Conservation (phyloP, 2,113 vertebrate genomes). For the Ammodytes dubius region DNA sequence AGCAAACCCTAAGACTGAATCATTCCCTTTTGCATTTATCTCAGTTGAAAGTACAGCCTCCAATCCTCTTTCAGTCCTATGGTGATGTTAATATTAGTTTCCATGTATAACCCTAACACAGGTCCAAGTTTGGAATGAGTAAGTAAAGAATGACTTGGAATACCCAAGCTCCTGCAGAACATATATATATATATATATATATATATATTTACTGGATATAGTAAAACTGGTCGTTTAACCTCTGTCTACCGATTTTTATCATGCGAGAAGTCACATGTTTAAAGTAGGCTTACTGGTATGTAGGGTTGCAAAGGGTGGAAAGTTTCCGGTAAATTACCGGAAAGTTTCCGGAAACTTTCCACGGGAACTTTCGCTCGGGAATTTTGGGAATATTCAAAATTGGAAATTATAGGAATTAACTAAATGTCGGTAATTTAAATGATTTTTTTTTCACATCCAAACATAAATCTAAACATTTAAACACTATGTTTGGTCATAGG, state of each 20-base stretch:
- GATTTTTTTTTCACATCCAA: no score
- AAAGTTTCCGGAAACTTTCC: no score
- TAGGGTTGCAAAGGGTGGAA: no score
- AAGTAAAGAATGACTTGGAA: constrained; percentile 50
- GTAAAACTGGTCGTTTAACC: constrained; percentile 74
- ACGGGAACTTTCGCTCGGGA: no score
- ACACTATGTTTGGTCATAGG: no score
- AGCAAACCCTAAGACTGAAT: not conserved
- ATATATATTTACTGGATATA: not conserved
- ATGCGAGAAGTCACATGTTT: constrained; percentile 34
- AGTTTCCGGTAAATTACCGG: no score
- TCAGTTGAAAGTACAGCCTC: not conserved
- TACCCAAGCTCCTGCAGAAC: constrained; percentile 19
- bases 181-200: constrained; percentile 13
- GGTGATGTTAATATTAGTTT: constrained; percentile 30
- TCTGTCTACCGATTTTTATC: constrained; percentile 65
- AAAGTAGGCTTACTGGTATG: constrained; percentile 25
- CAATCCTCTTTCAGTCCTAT: constrained; percentile 17
- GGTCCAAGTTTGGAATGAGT: constrained; percentile 30
- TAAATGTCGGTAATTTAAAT: no score
- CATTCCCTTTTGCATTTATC: not conserved
- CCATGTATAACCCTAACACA: constrained; percentile 51
- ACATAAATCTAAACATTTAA: no score
- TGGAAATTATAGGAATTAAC: no score
- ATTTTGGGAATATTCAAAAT: no score